phyloP scores from a whole-genome alignment of 2,797 vertebrate species.

The Mergus octosetaceus region DNA sequence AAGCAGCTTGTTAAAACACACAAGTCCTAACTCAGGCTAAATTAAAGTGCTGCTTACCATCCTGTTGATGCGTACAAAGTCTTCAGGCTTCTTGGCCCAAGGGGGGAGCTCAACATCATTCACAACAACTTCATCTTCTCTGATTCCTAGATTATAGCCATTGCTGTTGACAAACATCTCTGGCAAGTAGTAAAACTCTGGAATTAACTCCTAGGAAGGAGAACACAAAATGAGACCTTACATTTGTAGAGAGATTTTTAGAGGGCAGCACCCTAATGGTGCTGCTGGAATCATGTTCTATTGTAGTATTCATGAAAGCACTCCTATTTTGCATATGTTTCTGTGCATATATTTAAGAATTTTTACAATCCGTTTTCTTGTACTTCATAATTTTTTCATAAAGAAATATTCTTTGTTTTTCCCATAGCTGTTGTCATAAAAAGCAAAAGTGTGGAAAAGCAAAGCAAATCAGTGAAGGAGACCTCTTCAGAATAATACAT shows the following conservation, averaged over 20 bases:
- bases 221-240: background rate
- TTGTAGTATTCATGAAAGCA: background rate
- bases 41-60: slow-evolving; percentile 86
- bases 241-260: background rate
- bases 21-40: background rate
- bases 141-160: slow-evolving; percentile 89
- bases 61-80: slow-evolving; percentile 95
- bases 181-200: slow-evolving; percentile 97
- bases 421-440: background rate
- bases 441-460: background rate
- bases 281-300: background rate
- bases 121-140: slow-evolving; percentile 88
- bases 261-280: background rate
- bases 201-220: slow-evolving; percentile 89
- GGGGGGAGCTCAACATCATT: slow-evolving; percentile 92
- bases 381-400: background rate
- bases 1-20: background rate
- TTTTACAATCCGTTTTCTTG: background rate
- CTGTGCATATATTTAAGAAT: background rate
- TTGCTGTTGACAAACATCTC: slow-evolving; percentile 99
- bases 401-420: background rate
- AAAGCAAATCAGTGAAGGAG: background rate
- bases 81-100: slow-evolving; percentile 97
- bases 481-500: background rate
- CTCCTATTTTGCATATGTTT: background rate